phyloP scores from a whole-genome alignment of 2,888 invertebrate species.

The Sinohyriopsis cumingii region DNA sequence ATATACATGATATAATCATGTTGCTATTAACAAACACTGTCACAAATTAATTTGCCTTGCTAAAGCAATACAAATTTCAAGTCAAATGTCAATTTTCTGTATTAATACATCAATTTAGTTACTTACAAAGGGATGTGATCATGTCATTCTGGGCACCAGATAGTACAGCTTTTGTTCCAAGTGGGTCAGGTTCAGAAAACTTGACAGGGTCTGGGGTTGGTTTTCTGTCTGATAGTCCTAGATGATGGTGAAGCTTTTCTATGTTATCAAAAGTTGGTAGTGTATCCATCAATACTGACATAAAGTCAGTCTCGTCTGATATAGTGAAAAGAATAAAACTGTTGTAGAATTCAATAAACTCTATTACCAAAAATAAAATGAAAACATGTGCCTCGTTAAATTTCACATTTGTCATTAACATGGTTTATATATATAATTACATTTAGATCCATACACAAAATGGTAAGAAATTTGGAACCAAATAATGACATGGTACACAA shows the following conservation, averaged over 20 bases:
- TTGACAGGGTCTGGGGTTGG: constrained; percentile 73
- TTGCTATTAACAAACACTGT: background rate
- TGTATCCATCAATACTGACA: constrained; percentile 40
- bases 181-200: constrained; percentile 75
- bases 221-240: constrained; percentile 72
- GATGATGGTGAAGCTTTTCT: constrained; percentile 65
- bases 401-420: too few species aligned
- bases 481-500: too few species aligned
- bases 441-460: background rate
- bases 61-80: too few species aligned
- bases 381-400: too few species aligned
- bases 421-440: constrained; percentile 1
- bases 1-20: too few species aligned
- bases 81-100: too few species aligned
- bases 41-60: background rate
- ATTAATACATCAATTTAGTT: too few species aligned
- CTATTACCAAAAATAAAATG: too few species aligned
- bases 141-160: constrained; percentile 21
- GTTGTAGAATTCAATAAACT: too few species aligned
- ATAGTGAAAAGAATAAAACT: background rate
- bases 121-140: constrained; percentile 24
- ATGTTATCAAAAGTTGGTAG: constrained; percentile 42
- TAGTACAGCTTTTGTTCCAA: constrained; percentile 72
- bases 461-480: background rate
- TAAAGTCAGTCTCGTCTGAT: constrained; percentile 41